Base-by-base conservation (phyloP, 1,140 invertebrate genomes). In the Drosophila insularis region DNA sequence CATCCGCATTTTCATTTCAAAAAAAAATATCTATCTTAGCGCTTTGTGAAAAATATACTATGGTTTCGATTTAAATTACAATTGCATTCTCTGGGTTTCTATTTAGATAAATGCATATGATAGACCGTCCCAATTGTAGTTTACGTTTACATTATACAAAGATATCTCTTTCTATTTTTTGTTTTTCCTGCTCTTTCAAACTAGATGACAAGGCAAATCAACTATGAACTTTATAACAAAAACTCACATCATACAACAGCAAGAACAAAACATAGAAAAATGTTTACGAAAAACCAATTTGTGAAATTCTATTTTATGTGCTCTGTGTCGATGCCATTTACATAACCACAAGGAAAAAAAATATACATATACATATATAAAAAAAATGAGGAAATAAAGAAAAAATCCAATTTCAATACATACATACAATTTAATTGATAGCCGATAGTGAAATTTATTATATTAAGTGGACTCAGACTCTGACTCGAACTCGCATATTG, bases 391-490 rank as follows among this genome's bases (percentile, higher is more conserved):
- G 27, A 27, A 27, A 27, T 27, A 27, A 27, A 35, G 58, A 55
- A 32, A 54, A 62, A 50, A 46, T 11, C 21, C 59, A 59, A 17
- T 37, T 60, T 37, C 46, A 55, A 23, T 31, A 63, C 54, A 61
- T 50, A 60, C 21, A 63, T 32, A 76, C 67, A 77, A 77, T 78
- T 82, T 79, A 75, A 75, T 75, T 56, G 63, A 81, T 78, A 74
- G 59, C 43, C 63, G 62, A 62, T 75, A 69, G 62, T 43, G 43
- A 79, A 76, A 77, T 73, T 79, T 75, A 73, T 87, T 87, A 72
- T 60, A 81, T 71, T 70, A 73, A 59, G 58, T 37, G 74, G 68
- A 58, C n/a, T 50, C 63, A 56, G 63, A 58, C n/a, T 50, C 63
- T 56, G 63, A 74, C 71, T 68, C 17, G 17, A 71, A 74, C 64